Evolutionary conservation across 2,888 invertebrate species (phyloP).

Genomic region (Heliconius erato): DNA sequence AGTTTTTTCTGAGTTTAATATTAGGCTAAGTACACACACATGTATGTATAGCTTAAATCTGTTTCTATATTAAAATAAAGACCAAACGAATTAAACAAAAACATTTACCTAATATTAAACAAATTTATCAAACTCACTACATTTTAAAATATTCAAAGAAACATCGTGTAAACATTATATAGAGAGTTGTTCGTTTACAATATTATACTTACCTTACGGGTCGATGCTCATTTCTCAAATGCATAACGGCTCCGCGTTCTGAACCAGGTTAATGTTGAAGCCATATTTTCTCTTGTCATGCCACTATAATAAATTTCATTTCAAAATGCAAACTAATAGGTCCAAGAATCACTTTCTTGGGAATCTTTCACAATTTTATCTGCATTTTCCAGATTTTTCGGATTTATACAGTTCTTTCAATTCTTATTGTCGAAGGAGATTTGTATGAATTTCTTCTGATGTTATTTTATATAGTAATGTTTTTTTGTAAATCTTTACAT

Average conservation of each 20-base stretch:
- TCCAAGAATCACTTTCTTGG: constrained; percentile 27
- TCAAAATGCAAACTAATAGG: constrained; percentile 38
- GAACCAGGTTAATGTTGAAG: constrained; percentile 52
- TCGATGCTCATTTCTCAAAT: constrained; percentile 45
- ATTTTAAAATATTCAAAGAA: background rate
- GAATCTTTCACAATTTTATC: constrained; percentile 39
- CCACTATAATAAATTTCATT: constrained; percentile 48
- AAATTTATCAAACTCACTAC: too few species aligned
- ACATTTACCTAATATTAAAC: too few species aligned
- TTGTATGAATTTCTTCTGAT: background rate
- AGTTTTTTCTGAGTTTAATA: too few species aligned
- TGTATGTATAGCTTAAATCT: too few species aligned
- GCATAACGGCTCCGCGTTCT: constrained; percentile 40
- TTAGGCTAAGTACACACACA: too few species aligned
- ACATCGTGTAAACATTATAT: background rate
- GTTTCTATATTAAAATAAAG: too few species aligned
- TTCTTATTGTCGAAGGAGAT: background rate
- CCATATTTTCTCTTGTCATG: constrained; percentile 54
- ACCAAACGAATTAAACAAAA: too few species aligned
- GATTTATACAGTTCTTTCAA: constrained; percentile 27
- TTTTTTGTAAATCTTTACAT: background rate
- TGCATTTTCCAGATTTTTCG: constrained; percentile 33
- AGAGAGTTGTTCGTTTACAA: background rate
- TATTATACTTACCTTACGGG: constrained; percentile 18
- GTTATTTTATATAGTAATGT: background rate